Conservation (phyloP, 2,888 invertebrate species). For the Tanytarsus gracilentus region DNA sequence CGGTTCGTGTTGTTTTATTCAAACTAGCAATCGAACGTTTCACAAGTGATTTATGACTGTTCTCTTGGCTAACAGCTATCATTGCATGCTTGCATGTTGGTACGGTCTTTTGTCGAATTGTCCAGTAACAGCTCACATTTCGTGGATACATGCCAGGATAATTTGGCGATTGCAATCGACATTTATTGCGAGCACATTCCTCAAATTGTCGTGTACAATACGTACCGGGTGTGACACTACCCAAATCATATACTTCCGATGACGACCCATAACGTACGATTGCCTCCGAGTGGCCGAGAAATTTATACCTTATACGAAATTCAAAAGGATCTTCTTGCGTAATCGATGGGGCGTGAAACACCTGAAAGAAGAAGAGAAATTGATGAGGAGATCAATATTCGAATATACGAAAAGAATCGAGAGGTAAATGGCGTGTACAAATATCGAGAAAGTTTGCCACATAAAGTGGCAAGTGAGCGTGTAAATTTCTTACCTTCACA, state of each 20-base stretch:
- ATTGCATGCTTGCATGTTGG: slow-evolving; percentile 86
- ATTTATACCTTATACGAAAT: slow-evolving; percentile 70
- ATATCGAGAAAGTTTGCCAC: neutral
- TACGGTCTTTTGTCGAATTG: slow-evolving; percentile 72
- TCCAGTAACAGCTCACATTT: slow-evolving; percentile 87
- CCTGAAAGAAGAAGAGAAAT: too few relatives aligned
- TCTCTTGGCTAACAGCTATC: slow-evolving; percentile 74
- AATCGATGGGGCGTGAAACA: slow-evolving; percentile 51
- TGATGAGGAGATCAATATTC: too few relatives aligned
- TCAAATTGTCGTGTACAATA: slow-evolving; percentile 78
- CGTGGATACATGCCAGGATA: slow-evolving; percentile 73
- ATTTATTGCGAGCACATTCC: slow-evolving; percentile 75
- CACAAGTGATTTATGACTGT: slow-evolving; percentile 49
- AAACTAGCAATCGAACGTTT: slow-evolving; percentile 48
- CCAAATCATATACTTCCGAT: slow-evolving; percentile 69
- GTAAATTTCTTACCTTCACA: too few relatives aligned
- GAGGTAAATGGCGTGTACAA: neutral
- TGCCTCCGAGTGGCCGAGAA: slow-evolving; percentile 69
- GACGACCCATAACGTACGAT: slow-evolving; percentile 69
- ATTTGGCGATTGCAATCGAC: slow-evolving; percentile 81
- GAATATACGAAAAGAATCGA: neutral
- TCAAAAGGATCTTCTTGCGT: slow-evolving; percentile 68
- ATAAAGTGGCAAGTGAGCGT: slow-evolving; percentile 30
- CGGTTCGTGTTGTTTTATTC: slow-evolving; percentile 60
- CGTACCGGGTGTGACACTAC: slow-evolving; percentile 73